Conservation (phyloP, 2,888 invertebrate species). For the Trachelus stipa region DNA sequence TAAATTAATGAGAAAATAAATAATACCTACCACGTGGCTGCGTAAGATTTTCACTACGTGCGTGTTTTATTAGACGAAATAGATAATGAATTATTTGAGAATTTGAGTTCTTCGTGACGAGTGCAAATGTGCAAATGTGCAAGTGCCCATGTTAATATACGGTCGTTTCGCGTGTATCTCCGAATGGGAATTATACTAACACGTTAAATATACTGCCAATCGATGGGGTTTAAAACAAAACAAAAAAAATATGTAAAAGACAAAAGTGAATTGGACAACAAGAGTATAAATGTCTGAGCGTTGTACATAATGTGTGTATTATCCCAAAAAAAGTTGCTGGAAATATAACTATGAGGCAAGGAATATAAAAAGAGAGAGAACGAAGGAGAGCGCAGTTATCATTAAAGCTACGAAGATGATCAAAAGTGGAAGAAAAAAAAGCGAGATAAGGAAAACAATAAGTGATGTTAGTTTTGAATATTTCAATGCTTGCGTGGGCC, state of each 20-base stretch:
- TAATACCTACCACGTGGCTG: too few relatives aligned
- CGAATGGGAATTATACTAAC: constrained; percentile 18
- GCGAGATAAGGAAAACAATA: constrained; percentile 5
- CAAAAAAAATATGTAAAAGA: too few relatives aligned
- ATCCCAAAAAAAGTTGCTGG: too few relatives aligned
- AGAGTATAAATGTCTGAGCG: constrained; percentile 28
- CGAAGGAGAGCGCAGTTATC: too few relatives aligned
- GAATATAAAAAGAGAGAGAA: too few relatives aligned
- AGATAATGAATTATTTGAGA: neutral
- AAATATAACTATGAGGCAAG: too few relatives aligned
- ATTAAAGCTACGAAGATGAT: neutral
- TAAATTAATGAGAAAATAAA: too few relatives aligned
- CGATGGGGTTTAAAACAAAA: constrained; percentile 42
- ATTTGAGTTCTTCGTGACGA: neutral
- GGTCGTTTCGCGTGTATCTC: constrained; percentile 3
- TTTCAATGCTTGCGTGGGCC: constrained; percentile 47
- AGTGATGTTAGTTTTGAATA: constrained; percentile 44
- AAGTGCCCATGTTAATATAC: constrained; percentile 20
- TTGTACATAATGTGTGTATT: neutral
- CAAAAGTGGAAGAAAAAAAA: neutral
- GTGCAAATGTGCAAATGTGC: constrained; percentile 8
- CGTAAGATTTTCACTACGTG: too few relatives aligned
- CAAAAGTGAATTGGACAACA: constrained; percentile 21
- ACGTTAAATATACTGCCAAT: constrained; percentile 62
- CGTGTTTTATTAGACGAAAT: too few relatives aligned